Percentiles rank a stretch among this genome's conserved stretches.
Conservation (phyloP, 1,140 invertebrate genomes). For the Hesperophylax magnus region DNA sequence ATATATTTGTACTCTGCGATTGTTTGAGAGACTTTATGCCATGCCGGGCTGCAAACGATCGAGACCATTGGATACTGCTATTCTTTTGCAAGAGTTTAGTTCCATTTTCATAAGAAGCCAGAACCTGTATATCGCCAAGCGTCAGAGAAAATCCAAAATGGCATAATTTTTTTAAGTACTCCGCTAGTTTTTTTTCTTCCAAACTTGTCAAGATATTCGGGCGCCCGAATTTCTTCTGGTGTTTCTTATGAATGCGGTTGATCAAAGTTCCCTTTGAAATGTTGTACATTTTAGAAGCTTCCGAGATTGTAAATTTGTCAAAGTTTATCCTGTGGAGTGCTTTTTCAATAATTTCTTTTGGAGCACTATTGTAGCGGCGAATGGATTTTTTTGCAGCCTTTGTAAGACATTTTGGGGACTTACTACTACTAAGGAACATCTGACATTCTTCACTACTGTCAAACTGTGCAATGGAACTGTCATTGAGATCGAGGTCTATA, state of each 20-base stretch:
- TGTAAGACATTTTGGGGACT: not conserved
- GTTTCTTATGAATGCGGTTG: conserved; percentile 21
- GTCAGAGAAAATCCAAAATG: not conserved
- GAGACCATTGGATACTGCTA: not conserved
- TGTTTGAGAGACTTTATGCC: not conserved
- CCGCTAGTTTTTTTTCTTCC: not conserved
- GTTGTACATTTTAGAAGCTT: not conserved
- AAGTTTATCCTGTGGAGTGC: not conserved
- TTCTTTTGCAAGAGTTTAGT: no score
- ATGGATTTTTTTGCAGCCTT: not conserved
- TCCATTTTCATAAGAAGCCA: not conserved
- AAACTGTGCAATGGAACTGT: no score
- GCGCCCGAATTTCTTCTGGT: conserved; percentile 17
- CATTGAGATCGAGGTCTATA: no score
- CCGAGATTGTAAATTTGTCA: not conserved
- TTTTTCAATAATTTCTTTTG: not conserved
- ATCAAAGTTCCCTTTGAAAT: conserved; percentile 10
- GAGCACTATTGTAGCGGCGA: conserved; percentile 25
- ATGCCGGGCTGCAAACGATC: not conserved
- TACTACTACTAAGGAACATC: no score
- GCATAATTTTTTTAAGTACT: not conserved
- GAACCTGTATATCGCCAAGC: not conserved
- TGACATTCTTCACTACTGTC: no score
- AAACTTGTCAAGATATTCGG: not conserved
- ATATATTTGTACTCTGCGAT: not conserved